Conservation (phyloP, 2,797 vertebrate genomes). For the Enteromius unitaeniatus region DNA sequence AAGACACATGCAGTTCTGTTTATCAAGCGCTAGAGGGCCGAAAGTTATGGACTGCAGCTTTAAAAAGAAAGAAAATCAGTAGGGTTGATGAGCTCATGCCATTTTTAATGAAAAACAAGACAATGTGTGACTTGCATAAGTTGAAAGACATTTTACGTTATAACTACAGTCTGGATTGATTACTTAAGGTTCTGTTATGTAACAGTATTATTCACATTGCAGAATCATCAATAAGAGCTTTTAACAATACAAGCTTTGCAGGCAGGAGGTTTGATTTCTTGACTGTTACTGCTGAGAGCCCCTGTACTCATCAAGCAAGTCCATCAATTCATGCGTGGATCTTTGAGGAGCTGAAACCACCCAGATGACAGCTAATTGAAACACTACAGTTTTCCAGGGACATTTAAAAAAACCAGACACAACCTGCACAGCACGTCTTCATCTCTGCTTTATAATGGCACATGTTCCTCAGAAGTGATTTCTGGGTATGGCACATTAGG, state of each 20-base stretch:
- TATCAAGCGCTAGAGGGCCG: too few relatives aligned
- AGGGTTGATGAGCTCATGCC: background rate
- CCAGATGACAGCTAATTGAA: constrained; percentile 3
- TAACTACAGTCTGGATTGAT: background rate
- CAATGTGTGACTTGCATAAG: background rate
- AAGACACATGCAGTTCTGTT: too few relatives aligned
- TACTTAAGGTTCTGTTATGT: background rate
- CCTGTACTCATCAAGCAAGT: constrained; percentile 41
- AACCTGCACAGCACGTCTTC: constrained; percentile 3
- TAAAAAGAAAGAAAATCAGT: background rate
- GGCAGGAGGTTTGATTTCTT: background rate
- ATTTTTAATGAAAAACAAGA: background rate
- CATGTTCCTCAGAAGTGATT: constrained; percentile 31
- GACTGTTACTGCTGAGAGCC: background rate
- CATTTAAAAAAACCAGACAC: background rate
- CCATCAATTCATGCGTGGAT: constrained; percentile 18
- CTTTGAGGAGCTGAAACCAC: constrained; percentile 9
- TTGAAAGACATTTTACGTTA: background rate
- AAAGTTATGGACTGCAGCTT: background rate
- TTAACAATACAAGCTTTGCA: background rate
- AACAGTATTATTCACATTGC: constrained; percentile 22
- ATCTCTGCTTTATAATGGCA: constrained; percentile 39
- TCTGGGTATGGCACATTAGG: constrained; percentile 35
- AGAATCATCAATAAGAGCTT: constrained; percentile 24
- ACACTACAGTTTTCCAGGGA: constrained; percentile 9